phyloP scores from a whole-genome alignment of 2,113 vertebrate species.

The Cichladusa arquata region DNA sequence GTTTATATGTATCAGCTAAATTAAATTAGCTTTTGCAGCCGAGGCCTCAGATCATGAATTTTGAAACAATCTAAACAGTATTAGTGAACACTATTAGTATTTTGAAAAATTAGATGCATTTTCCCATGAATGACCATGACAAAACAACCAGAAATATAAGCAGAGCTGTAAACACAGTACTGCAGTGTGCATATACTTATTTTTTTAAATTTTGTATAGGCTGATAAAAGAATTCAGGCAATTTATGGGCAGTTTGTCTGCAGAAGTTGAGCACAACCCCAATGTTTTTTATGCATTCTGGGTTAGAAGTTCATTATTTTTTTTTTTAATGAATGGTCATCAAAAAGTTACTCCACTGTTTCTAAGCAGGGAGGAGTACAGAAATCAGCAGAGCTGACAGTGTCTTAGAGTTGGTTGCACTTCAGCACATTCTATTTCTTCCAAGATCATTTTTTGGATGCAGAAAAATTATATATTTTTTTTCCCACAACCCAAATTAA shows the following conservation, averaged over 20 bases:
- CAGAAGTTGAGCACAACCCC: background rate
- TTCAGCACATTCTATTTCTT: background rate
- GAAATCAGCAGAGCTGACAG: background rate
- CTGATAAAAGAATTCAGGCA: background rate
- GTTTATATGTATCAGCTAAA: background rate
- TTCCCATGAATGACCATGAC: background rate
- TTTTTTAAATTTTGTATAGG: background rate
- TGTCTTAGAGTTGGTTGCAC: background rate
- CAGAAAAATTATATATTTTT: background rate
- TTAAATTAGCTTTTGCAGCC: background rate
- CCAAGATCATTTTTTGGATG: background rate
- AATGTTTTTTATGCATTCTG: background rate
- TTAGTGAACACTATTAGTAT: background rate
- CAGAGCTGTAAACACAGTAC: background rate
- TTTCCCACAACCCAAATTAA: background rate
- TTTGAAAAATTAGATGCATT: background rate
- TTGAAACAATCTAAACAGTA: background rate
- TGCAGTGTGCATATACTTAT: background rate
- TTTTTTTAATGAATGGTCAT: background rate
- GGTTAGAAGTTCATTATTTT: background rate
- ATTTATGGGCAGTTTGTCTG: background rate
- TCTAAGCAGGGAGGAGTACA: background rate
- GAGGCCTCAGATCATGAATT: background rate
- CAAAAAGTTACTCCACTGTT: background rate
- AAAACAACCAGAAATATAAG: background rate